Percentiles rank a stretch among this genome's conserved stretches.
phyloP scores from a whole-genome alignment of 1,140 invertebrate species.

The Trichomalopsis sarcophagae region DNA sequence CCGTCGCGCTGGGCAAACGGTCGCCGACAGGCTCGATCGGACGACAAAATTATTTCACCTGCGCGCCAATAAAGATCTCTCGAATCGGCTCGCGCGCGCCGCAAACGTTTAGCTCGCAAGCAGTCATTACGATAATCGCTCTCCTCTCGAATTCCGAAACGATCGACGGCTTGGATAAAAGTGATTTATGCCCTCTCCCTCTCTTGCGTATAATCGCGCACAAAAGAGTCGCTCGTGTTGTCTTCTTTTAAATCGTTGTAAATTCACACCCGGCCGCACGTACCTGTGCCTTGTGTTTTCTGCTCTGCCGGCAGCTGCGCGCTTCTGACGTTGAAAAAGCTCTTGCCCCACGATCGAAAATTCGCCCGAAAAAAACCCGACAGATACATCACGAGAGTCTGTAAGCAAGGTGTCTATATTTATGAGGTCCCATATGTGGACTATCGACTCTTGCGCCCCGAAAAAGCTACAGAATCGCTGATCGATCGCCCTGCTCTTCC shows the following conservation, averaged over 20 bases:
- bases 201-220: slow-evolving; percentile 28
- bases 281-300: not conserved
- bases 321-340: slow-evolving; percentile 52
- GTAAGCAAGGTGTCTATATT: slow-evolving; percentile 66
- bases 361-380: not conserved
- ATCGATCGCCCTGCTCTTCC: slow-evolving; percentile 33
- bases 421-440: slow-evolving; percentile 71
- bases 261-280: slow-evolving; percentile 46
- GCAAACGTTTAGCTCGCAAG: slow-evolving; percentile 25
- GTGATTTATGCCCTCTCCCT: slow-evolving; percentile 42
- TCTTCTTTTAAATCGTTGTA: slow-evolving; percentile 49
- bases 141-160: slow-evolving; percentile 16
- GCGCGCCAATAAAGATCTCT: slow-evolving; percentile 33
- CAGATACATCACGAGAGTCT: not conserved
- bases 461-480: slow-evolving; percentile 54
- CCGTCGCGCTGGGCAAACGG: not conserved
- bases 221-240: too few relatives aligned
- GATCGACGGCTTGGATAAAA: slow-evolving; percentile 45
- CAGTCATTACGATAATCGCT: slow-evolving; percentile 50
- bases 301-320: not conserved
- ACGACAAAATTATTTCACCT: slow-evolving; percentile 39
- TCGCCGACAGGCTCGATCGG: slow-evolving; percentile 23
- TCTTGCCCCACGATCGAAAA: slow-evolving; percentile 42
- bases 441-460: slow-evolving; percentile 57
- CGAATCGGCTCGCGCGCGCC: not conserved